Percentiles rank a stretch among this genome's conserved stretches.
These are phyloP conservation scores for Stenodera caucasica DNA, from an alignment of 2,888 invertebrate genomes.

Conservation along the genomic window DNA sequence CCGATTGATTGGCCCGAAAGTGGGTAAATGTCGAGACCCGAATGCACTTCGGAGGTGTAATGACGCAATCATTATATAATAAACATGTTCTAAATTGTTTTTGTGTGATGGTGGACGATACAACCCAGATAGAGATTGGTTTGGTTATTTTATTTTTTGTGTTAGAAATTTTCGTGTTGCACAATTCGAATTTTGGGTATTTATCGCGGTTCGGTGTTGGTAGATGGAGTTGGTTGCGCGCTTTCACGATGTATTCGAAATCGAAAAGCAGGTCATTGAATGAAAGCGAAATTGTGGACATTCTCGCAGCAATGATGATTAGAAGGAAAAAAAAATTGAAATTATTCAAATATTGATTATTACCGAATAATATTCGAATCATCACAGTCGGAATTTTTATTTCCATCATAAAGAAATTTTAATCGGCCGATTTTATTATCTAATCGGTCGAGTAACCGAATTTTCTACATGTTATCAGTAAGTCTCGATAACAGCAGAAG, in stretches of 20 bases:
- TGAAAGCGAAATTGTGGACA: conserved; percentile 53
- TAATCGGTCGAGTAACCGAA: too few species aligned
- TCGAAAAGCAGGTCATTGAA: conserved; percentile 54
- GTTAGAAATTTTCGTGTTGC: too few species aligned
- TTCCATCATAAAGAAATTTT: too few species aligned
- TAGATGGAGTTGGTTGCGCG: conserved; percentile 44
- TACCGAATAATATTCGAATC: too few species aligned
- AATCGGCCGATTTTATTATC: too few species aligned
- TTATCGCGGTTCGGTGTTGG: too few species aligned
- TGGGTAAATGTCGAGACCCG: conserved; percentile 4
- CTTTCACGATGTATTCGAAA: conserved; percentile 51
- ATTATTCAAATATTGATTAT: background rate
- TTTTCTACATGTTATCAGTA: too few species aligned
- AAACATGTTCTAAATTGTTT: conserved; percentile 5
- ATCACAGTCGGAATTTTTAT: too few species aligned
- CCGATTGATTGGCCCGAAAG: too few species aligned
- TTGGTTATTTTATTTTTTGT: background rate
- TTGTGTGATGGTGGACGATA: background rate
- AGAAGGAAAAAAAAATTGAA: background rate
- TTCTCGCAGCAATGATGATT: conserved; percentile 47
- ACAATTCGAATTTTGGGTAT: too few species aligned
- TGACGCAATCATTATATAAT: conserved; percentile 1
- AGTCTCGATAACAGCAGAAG: too few species aligned
- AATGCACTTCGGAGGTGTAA: conserved; percentile 12
- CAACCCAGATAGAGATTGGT: background rate